phyloP scores from a whole-genome alignment of 2,797 vertebrate genomes.

The Thamnophis elegans region DNA sequence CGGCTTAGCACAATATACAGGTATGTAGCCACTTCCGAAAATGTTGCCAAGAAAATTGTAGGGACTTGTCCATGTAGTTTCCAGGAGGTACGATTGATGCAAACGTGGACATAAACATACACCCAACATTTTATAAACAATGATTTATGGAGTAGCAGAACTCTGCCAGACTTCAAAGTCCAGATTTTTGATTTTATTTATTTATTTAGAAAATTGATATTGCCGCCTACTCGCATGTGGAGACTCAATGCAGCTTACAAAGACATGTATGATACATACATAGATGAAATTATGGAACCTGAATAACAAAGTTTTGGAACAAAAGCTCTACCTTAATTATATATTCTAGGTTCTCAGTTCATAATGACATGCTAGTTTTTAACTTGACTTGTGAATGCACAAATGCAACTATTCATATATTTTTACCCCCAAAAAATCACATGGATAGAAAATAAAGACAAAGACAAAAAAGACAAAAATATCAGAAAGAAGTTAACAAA shows the following conservation, averaged over 20 bases:
- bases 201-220: background rate
- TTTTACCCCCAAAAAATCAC: background rate
- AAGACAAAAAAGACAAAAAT: background rate
- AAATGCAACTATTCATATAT: background rate
- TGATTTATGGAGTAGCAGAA: background rate
- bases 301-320: background rate
- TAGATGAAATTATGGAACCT: background rate
- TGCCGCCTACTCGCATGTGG: background rate
- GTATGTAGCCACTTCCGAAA: background rate
- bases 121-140: background rate
- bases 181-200: background rate
- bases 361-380: background rate
- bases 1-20: background rate
- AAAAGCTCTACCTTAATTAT: background rate
- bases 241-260: background rate
- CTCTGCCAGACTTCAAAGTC: background rate
- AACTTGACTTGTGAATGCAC: background rate
- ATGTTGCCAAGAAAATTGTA: background rate
- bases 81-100: background rate
- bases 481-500: background rate
- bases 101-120: background rate
- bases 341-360: background rate
- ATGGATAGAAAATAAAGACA: background rate
- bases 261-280: background rate
- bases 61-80: background rate